phyloP scores from a whole-genome alignment of 2,113 vertebrate genomes.

The Chloropsis hardwickii region DNA sequence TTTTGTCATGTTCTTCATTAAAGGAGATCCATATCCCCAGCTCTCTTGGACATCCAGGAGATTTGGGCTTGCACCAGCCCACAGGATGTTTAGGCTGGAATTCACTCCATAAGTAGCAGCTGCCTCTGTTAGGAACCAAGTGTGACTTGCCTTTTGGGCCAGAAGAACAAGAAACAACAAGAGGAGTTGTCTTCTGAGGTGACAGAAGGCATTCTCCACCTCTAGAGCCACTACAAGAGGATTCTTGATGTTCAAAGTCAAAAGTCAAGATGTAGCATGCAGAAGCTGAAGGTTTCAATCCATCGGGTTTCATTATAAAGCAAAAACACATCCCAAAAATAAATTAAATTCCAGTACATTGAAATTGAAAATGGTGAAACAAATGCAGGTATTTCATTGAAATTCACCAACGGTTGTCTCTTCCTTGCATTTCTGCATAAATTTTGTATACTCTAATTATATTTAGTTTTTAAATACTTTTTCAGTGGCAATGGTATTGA shows the following conservation, averaged over 20 bases:
- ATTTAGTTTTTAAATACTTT: background rate
- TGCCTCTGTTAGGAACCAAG: background rate
- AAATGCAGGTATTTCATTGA: background rate
- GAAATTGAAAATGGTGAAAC: background rate
- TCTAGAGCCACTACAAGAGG: background rate
- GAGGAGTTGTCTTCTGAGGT: background rate
- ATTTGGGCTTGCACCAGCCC: background rate
- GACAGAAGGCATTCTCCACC: background rate
- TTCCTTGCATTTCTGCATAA: background rate
- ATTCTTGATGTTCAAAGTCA: background rate
- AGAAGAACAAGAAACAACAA: background rate
- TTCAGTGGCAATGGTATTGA: background rate
- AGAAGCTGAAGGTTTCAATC: background rate
- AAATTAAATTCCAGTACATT: background rate
- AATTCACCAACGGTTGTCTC: background rate
- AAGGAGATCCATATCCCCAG: fast-evolving
- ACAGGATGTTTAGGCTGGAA: background rate
- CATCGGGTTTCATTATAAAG: background rate
- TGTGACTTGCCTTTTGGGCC: background rate
- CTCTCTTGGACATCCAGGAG: background rate
- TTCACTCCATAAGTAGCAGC: background rate
- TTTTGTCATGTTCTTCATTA: background rate
- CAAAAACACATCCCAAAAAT: background rate
- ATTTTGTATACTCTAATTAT: background rate
- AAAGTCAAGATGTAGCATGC: background rate